Percentiles rank a stretch among this genome's conserved stretches.
Conservation (phyloP, 2,113 vertebrate genomes). For the Athene cunicularia region DNA sequence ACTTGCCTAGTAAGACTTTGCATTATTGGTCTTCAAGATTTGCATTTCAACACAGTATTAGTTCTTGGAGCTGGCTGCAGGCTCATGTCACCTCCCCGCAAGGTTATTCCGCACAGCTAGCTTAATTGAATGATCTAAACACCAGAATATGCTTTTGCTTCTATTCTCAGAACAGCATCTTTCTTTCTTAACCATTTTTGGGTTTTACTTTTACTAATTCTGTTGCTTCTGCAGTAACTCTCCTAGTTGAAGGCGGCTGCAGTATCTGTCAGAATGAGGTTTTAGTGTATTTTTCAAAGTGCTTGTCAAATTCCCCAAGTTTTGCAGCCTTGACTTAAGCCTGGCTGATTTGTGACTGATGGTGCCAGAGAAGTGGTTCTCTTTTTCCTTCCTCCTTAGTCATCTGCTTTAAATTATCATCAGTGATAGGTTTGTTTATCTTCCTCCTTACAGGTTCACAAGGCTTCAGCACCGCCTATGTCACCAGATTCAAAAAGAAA, state of each 20-base stretch:
- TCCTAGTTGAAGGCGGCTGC: neutral
- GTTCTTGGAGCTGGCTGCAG: neutral
- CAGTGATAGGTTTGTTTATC: neutral
- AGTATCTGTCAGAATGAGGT: neutral
- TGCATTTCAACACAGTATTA: conserved; percentile 26
- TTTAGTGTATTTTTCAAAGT: neutral
- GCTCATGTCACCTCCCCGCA: neutral
- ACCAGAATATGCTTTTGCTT: neutral
- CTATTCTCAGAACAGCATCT: neutral
- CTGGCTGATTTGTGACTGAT: neutral
- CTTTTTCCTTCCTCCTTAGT: neutral
- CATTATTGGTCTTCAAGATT: conserved; percentile 30
- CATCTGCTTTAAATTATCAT: neutral
- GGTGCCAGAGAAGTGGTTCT: neutral
- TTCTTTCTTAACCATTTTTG: neutral
- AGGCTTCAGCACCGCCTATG: neutral
- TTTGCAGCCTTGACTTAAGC: neutral
- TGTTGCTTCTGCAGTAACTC: neutral
- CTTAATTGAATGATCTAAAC: neutral
- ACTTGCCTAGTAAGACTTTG: conserved; percentile 39
- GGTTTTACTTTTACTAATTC: neutral
- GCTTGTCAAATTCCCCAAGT: neutral
- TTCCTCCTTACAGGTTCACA: neutral
- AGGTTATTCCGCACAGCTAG: neutral
- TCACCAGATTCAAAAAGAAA: neutral